A percentile compares a stretch with the other conserved stretches of the same genome.
Conservation (phyloP, 2,113 vertebrate species). For the Gambusia holbrooki region DNA sequence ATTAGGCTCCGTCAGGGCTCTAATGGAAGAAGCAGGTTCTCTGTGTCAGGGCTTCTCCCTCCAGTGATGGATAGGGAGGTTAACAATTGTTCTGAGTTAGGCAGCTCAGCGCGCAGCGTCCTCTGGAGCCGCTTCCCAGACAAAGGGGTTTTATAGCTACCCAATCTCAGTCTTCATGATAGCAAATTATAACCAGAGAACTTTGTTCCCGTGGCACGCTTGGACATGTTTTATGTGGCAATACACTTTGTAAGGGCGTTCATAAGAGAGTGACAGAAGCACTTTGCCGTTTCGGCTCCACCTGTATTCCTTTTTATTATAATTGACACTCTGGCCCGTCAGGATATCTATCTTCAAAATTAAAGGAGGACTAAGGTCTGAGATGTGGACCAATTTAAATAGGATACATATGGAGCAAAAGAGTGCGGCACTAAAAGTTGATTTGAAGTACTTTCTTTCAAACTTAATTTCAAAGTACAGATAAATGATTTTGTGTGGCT, state of each 20-base stretch:
- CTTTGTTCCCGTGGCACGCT: neutral
- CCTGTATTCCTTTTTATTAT: neutral
- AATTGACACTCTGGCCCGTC: neutral
- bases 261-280: neutral
- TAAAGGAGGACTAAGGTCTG: neutral
- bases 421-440: neutral
- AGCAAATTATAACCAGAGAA: conserved; percentile 6
- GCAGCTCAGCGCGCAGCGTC: conserved; percentile 31
- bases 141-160: conserved; percentile 35
- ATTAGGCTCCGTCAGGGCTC: conserved; percentile 60
- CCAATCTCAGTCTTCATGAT: conserved; percentile 23
- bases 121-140: conserved; percentile 35
- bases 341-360: neutral
- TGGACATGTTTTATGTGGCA: conserved; percentile 11
- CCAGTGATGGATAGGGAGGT: conserved; percentile 68
- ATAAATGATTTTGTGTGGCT: neutral
- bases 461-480: neutral
- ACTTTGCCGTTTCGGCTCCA: neutral
- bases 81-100: conserved; percentile 56
- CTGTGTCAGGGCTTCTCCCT: conserved; percentile 67
- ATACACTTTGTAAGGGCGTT: conserved; percentile 1
- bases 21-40: conserved; percentile 73
- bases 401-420: neutral
- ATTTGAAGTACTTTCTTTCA: neutral
- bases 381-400: neutral